Evolutionary conservation across 1,140 invertebrate species (phyloP).

Genomic region (Spodoptera frugiperda): DNA sequence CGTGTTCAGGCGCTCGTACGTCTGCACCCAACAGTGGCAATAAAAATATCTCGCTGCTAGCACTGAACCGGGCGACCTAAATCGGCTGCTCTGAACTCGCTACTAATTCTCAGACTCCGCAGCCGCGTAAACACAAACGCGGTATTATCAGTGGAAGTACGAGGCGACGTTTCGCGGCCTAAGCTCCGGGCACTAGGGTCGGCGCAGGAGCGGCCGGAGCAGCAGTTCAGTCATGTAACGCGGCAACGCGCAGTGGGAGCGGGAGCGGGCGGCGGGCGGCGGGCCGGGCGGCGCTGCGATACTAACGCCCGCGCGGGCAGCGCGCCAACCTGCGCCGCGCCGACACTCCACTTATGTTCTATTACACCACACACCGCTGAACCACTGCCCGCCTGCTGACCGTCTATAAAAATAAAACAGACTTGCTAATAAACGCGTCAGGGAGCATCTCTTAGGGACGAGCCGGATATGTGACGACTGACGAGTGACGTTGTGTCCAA

Average conservation of each 20-base stretch:
- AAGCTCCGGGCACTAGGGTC: slow-evolving; percentile 4
- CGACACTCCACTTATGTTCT: slow-evolving; percentile 75
- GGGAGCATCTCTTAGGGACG: slow-evolving; percentile 42
- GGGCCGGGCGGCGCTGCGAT: slow-evolving; percentile 70
- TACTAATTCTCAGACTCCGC: slow-evolving; percentile 60
- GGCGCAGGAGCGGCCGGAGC: not conserved
- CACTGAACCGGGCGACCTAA: slow-evolving; percentile 83
- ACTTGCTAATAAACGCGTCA: slow-evolving; percentile 59
- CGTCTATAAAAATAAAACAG: slow-evolving; percentile 78
- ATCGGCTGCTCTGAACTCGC: slow-evolving; percentile 68
- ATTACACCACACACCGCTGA: slow-evolving; percentile 69
- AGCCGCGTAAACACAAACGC: slow-evolving; percentile 57
- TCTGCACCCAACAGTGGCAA: slow-evolving; percentile 78
- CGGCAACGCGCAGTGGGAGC: slow-evolving; percentile 32
- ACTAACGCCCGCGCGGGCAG: slow-evolving; percentile 78
- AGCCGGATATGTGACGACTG: slow-evolving; percentile 4
- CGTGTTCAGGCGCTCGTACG: slow-evolving; percentile 74
- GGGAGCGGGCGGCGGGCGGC: slow-evolving; percentile 66
- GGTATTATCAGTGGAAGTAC: slow-evolving; percentile 45
- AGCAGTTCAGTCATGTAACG: slow-evolving; percentile 24
- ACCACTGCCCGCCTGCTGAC: slow-evolving; percentile 55
- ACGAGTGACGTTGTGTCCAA: not conserved
- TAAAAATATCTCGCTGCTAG: slow-evolving; percentile 84
- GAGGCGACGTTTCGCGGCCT: slow-evolving; percentile 8
- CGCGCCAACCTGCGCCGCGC: slow-evolving; percentile 69